Percentiles rank a stretch among this genome's conserved stretches.
Conservation (phyloP, 2,797 vertebrate genomes). For the Manis javanica region DNA sequence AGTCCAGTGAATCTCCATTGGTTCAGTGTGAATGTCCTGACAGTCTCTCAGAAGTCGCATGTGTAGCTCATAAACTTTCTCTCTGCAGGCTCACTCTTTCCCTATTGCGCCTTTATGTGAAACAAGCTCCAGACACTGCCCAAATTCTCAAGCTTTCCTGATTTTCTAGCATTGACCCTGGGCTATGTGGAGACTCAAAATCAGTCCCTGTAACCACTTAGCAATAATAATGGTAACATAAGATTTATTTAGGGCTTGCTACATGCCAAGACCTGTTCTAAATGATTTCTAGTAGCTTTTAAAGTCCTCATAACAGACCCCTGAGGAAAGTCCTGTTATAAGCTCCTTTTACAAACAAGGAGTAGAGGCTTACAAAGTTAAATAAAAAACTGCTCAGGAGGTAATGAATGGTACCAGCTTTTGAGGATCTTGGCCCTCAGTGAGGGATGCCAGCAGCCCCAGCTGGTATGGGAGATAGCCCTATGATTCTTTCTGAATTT, state of each 20-base stretch:
- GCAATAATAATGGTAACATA: background rate
- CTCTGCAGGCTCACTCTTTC: background rate
- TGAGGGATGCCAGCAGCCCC: background rate
- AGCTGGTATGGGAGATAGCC: background rate
- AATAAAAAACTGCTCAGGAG: background rate
- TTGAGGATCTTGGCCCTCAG: background rate
- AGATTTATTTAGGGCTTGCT: background rate
- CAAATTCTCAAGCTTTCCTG: background rate
- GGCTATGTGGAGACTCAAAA: conserved; percentile 5
- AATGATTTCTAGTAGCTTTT: background rate
- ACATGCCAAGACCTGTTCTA: background rate
- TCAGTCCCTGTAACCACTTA: background rate
- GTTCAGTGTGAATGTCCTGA: background rate
- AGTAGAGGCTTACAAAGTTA: background rate
- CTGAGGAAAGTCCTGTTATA: background rate
- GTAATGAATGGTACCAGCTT: background rate
- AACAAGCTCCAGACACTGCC: background rate
- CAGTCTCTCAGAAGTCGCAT: background rate
- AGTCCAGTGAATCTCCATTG: background rate
- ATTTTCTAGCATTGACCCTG: background rate
- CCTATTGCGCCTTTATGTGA: background rate
- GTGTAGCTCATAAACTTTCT: background rate
- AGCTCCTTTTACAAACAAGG: background rate
- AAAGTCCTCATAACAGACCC: background rate
- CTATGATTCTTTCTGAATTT: conserved; percentile 1